These are phyloP conservation scores for Agonopterix subpropinquella DNA, from an alignment of 2,888 invertebrate genomes.

Conservation along the genomic window DNA sequence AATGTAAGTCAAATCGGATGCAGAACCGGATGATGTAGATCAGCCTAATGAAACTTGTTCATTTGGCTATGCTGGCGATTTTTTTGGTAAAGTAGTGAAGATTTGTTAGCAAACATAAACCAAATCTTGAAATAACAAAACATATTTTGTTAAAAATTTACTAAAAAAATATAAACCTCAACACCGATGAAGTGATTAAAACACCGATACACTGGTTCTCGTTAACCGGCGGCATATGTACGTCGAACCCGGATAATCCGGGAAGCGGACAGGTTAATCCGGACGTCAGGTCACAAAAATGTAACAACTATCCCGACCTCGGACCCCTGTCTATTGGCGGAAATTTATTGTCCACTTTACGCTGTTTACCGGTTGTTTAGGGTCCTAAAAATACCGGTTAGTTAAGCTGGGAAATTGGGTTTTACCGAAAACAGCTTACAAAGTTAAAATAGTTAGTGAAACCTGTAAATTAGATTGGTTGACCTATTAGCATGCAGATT, in stretches of 20 bases:
- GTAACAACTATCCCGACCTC: slow-evolving; percentile 30
- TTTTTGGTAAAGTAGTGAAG: background rate
- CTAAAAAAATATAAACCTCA: slow-evolving; percentile 11
- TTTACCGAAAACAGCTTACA: too few species aligned
- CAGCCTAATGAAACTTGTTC: too few species aligned
- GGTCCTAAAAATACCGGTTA: slow-evolving; percentile 7
- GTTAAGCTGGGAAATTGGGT: background rate
- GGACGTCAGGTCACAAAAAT: slow-evolving; percentile 26
- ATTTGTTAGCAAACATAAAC: background rate
- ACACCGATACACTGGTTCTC: slow-evolving; percentile 32
- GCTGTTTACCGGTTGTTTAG: slow-evolving; percentile 18
- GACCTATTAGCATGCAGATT: too few species aligned
- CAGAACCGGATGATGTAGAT: too few species aligned
- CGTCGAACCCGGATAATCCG: slow-evolving; percentile 31
- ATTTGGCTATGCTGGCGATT: too few species aligned
- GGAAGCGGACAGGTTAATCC: slow-evolving; percentile 49
- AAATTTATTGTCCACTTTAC: slow-evolving; percentile 26
- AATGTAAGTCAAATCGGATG: too few species aligned
- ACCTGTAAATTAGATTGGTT: too few species aligned
- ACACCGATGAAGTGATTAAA: background rate
- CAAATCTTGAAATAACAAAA: background rate
- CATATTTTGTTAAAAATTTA: background rate
- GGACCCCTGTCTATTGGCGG: slow-evolving; percentile 25
- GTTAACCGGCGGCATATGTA: slow-evolving; percentile 16
- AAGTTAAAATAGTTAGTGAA: too few species aligned